Conservation (phyloP, 2,888 invertebrate species). For the Cheiracanthium punctorium region DNA sequence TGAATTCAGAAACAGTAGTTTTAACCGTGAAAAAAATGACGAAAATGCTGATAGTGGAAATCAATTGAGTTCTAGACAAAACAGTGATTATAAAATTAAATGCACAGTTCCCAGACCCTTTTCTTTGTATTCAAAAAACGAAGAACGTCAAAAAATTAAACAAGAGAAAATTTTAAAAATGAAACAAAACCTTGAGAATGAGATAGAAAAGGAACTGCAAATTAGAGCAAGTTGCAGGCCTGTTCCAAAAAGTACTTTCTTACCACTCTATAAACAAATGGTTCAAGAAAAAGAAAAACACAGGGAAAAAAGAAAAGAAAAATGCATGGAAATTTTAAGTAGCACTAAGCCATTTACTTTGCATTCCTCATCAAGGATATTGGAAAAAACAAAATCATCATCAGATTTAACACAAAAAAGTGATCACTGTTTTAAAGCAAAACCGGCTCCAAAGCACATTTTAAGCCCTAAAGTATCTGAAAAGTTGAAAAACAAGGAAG, state of each 20-base stretch:
- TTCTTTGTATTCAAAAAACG: constrained; percentile 9
- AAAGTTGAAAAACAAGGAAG: constrained; percentile 58
- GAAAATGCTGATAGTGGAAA: not conserved
- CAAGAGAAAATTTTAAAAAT: constrained; percentile 31
- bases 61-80: not conserved
- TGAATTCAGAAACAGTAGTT: not conserved
- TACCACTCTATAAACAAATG: constrained; percentile 61
- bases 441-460: constrained; percentile 52
- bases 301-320: constrained; percentile 43
- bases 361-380: not conserved
- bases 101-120: constrained; percentile 58
- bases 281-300: constrained; percentile 24
- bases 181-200: constrained; percentile 29
- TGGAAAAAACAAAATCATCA: not conserved
- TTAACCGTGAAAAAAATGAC: not conserved
- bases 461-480: constrained; percentile 42
- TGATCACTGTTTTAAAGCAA: constrained; percentile 39
- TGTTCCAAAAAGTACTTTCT: constrained; percentile 51
- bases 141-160: constrained; percentile 17
- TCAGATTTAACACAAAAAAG: not conserved
- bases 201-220: constrained; percentile 37
- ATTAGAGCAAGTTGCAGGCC: constrained; percentile 40
- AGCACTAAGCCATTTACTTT: constrained; percentile 32
- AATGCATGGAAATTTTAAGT: constrained; percentile 27
- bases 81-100: not conserved